These are phyloP conservation scores for Martes martes DNA, from an alignment of 2,113 vertebrate genomes.

Conservation along the genomic window DNA sequence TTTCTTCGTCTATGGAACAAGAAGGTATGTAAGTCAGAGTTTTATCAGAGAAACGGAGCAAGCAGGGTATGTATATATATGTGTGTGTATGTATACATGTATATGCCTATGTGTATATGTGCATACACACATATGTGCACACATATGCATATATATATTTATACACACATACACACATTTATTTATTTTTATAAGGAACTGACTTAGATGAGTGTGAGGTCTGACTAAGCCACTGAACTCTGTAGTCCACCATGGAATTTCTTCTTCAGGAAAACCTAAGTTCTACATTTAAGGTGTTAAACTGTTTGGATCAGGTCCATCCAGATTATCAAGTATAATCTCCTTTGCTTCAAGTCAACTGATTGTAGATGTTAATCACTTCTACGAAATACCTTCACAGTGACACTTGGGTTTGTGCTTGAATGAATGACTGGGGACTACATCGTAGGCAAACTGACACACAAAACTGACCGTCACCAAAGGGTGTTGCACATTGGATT, in stretches of 20 bases:
- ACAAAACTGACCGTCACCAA: background rate
- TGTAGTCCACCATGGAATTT: background rate
- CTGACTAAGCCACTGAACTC: background rate
- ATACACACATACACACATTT: background rate
- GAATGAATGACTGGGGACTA: background rate
- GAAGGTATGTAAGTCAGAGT: background rate
- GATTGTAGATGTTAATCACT: background rate
- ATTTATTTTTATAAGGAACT: background rate
- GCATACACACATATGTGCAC: no score
- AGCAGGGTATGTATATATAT: background rate
- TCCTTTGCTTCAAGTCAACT: background rate
- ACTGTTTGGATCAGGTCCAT: background rate
- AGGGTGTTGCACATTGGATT: background rate
- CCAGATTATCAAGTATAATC: background rate
- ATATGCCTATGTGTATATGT: accelerated
- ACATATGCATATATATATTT: background rate
- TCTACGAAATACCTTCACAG: background rate
- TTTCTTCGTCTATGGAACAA: background rate
- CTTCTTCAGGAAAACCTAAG: background rate
- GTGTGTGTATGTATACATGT: no score
- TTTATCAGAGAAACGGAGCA: background rate
- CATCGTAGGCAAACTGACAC: background rate
- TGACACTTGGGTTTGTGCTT: background rate
- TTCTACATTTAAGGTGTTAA: background rate
- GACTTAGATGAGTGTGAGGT: background rate